These are phyloP conservation scores for Hestina assimilis DNA, from an alignment of 1,140 invertebrate species.

Conservation along the genomic window DNA sequence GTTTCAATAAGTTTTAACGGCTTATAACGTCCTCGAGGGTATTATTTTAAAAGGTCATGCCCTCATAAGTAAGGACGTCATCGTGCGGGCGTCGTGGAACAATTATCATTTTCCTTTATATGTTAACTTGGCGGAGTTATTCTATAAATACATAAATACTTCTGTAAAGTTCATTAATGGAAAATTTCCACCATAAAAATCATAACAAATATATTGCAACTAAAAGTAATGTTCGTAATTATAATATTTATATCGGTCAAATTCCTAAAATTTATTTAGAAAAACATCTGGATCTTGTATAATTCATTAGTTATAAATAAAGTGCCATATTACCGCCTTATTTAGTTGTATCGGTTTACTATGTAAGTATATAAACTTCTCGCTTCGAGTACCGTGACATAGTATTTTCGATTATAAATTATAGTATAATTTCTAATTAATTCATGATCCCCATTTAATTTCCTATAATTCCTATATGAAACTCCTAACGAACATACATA, in stretches of 20 bases:
- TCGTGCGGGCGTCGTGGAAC: constrained; percentile 46
- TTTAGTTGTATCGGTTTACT: no score
- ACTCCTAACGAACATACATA: no score
- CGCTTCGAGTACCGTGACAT: neutral
- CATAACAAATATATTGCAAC: no score
- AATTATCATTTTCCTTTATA: constrained; percentile 46
- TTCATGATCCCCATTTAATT: no score
- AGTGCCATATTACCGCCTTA: no score
- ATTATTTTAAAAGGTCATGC: constrained; percentile 50
- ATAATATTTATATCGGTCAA: no score
- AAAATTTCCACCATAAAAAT: neutral
- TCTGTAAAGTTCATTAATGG: neutral
- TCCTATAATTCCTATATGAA: no score
- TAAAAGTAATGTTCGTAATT: no score
- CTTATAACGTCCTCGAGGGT: neutral
- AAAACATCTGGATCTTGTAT: no score
- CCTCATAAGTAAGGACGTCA: constrained; percentile 50
- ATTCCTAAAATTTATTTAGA: no score
- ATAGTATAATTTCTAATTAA: no score
- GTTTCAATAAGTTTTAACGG: neutral
- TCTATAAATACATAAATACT: constrained; percentile 5
- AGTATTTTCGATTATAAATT: neutral
- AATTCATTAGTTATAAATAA: no score
- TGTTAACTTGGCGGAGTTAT: constrained; percentile 24
- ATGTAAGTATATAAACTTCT: neutral